Evolutionary conservation across 2,797 vertebrate genomes (phyloP).

Genomic region (Micrastur ruficollis): DNA sequence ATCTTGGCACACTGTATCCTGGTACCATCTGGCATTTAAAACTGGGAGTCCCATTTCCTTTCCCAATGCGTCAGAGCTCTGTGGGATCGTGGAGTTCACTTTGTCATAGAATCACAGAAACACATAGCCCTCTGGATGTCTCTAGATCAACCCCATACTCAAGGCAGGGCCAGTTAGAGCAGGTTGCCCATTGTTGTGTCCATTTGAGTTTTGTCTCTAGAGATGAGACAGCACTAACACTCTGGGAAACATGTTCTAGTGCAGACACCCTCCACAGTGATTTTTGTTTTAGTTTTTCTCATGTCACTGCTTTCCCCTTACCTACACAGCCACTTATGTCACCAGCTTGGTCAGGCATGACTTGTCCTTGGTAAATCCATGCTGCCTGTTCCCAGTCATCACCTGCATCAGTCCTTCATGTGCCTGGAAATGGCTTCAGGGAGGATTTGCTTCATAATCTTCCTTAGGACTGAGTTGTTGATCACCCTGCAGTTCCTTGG

Average conservation of each 20-base stretch:
- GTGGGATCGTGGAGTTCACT: rapidly evolving
- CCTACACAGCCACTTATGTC: neutral
- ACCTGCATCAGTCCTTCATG: neutral
- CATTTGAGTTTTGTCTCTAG: neutral
- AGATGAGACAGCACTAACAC: neutral
- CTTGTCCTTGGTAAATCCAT: neutral
- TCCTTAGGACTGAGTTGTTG: neutral
- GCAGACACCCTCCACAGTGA: neutral
- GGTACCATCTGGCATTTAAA: neutral
- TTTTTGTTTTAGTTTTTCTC: neutral
- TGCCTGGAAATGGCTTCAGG: neutral
- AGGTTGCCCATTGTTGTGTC: neutral
- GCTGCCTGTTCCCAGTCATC: neutral
- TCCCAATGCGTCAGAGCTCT: neutral
- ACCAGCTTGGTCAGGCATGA: neutral
- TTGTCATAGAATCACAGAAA: neutral
- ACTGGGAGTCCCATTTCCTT: neutral
- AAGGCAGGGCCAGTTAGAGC: neutral
- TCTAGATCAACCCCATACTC: neutral
- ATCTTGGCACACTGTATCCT: neutral
- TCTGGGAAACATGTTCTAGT: neutral
- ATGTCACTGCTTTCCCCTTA: neutral
- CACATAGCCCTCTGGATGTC: neutral
- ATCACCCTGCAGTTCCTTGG: neutral
- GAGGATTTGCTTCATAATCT: neutral